A percentile compares a stretch with the other conserved stretches of the same genome.
These are phyloP conservation scores for Neodiprion lecontei DNA, from an alignment of 1,140 invertebrate genomes.

Conservation along the genomic window DNA sequence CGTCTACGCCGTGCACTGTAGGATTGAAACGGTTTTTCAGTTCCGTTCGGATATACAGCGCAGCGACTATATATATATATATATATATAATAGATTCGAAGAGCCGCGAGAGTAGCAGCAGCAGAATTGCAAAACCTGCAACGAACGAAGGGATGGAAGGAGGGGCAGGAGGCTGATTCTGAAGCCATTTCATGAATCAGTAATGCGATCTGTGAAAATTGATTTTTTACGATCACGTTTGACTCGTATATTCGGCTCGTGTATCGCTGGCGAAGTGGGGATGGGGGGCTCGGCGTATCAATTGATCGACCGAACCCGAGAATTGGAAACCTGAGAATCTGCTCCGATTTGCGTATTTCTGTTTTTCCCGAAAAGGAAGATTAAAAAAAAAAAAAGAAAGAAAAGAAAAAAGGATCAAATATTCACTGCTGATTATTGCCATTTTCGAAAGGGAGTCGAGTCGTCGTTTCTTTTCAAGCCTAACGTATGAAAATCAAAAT, in stretches of 20 bases:
- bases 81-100: too few relatives aligned
- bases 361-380: too few relatives aligned
- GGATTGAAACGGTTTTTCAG: background rate
- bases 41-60: background rate
- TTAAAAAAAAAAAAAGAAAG: too few relatives aligned
- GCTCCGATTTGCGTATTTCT: background rate
- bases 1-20: too few relatives aligned
- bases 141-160: background rate
- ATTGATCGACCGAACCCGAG: background rate
- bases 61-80: background rate
- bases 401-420: too few relatives aligned
- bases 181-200: slow-evolving; percentile 5
- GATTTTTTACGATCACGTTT: slow-evolving; percentile 3
- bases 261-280: background rate
- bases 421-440: too few relatives aligned
- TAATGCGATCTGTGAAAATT: slow-evolving; percentile 7
- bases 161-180: background rate
- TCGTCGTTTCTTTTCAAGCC: background rate
- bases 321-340: slow-evolving; percentile 1
- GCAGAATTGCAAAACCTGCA: background rate
- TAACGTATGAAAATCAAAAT: too few relatives aligned
- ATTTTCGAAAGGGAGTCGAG: too few relatives aligned
- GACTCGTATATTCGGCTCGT: background rate
- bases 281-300: background rate
- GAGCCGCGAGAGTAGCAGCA: too few relatives aligned